A percentile compares a stretch with the other conserved stretches of the same genome.
phyloP scores from a whole-genome alignment of 37 sponge, comb jelly and placozoan species.

The Ephydatia muelleri region DNA sequence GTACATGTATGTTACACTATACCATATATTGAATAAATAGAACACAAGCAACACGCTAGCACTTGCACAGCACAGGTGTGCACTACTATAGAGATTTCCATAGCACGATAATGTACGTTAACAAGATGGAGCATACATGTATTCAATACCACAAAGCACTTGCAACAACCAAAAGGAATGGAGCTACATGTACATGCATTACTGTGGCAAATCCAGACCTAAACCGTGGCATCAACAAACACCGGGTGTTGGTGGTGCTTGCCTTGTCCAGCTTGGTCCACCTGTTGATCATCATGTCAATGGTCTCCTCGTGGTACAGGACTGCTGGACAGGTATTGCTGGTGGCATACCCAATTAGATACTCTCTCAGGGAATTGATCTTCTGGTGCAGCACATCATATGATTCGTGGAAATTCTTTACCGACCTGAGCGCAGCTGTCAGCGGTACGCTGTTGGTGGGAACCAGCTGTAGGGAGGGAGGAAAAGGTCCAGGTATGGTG shows the following conservation, averaged over 20 bases:
- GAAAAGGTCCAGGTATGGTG: no score
- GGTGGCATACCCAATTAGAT: constrained; percentile 22
- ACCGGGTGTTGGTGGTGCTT: background rate
- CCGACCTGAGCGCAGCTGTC: constrained; percentile 54
- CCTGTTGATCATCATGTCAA: constrained; percentile 76
- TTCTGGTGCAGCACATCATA: constrained; percentile 54
- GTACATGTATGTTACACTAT: no score
- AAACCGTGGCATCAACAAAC: no score
- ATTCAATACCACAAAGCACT: background rate
- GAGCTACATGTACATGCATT: background rate
- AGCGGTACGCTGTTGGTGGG: constrained; percentile 66
- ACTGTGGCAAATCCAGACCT: background rate
- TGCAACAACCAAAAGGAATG: background rate
- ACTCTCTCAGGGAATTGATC: constrained; percentile 19
- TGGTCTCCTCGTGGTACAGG: constrained; percentile 52
- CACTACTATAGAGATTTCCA: no score
- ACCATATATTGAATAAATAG: no score
- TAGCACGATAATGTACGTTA: no score
- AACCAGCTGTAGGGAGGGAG: constrained; percentile 66
- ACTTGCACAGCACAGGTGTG: no score
- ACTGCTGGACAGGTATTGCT: background rate
- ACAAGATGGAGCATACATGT: no score
- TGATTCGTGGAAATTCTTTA: constrained; percentile 65
- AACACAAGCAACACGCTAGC: no score
- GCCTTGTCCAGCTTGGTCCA: constrained; percentile 92